A percentile compares a stretch with the other conserved stretches of the same genome.
These are phyloP conservation scores for Drosophila biarmipes DNA, from an alignment of 1,140 invertebrate genomes.

Conservation along the genomic window DNA sequence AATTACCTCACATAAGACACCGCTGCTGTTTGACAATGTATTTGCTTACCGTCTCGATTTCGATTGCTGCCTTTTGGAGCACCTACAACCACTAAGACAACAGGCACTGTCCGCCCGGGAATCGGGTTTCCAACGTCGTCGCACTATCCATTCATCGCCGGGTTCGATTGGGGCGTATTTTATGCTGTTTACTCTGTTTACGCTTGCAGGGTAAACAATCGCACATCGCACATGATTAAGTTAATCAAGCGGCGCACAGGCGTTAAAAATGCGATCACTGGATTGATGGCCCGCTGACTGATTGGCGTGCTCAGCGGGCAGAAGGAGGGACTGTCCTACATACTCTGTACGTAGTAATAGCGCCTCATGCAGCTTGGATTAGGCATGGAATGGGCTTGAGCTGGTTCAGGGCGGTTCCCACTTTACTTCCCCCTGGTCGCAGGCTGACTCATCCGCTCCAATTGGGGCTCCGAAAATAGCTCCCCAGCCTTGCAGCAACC, in stretches of 20 bases:
- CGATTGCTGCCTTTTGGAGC: slow-evolving; percentile 11
- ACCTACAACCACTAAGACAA: slow-evolving; percentile 17
- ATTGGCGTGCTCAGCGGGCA: slow-evolving; percentile 20
- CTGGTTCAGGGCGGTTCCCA: slow-evolving; percentile 35
- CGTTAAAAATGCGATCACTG: slow-evolving; percentile 37
- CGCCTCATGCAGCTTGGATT: slow-evolving; percentile 22
- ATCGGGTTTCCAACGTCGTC: slow-evolving; percentile 15
- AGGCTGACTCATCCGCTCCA: slow-evolving; percentile 24
- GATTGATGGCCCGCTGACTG: slow-evolving; percentile 34
- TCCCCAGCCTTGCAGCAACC: slow-evolving; percentile 15
- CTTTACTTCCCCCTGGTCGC: too few species aligned
- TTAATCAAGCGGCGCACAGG: slow-evolving; percentile 33
- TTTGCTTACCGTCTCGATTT: slow-evolving; percentile 14
- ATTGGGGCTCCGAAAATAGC: slow-evolving; percentile 31
- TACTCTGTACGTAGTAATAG: background rate
- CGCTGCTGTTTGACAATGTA: background rate
- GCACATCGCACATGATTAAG: slow-evolving; percentile 42
- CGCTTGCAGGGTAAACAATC: slow-evolving; percentile 24
- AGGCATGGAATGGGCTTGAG: slow-evolving; percentile 26
- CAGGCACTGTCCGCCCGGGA: background rate
- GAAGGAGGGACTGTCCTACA: slow-evolving; percentile 11
- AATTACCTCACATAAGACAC: slow-evolving; percentile 8
- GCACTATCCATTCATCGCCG: slow-evolving; percentile 27
- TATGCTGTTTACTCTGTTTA: slow-evolving; percentile 19
- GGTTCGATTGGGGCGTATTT: slow-evolving; percentile 6